Evolutionary conservation across 2,113 vertebrate genomes (phyloP).

Genomic region (Corythornis madagascariensis): DNA sequence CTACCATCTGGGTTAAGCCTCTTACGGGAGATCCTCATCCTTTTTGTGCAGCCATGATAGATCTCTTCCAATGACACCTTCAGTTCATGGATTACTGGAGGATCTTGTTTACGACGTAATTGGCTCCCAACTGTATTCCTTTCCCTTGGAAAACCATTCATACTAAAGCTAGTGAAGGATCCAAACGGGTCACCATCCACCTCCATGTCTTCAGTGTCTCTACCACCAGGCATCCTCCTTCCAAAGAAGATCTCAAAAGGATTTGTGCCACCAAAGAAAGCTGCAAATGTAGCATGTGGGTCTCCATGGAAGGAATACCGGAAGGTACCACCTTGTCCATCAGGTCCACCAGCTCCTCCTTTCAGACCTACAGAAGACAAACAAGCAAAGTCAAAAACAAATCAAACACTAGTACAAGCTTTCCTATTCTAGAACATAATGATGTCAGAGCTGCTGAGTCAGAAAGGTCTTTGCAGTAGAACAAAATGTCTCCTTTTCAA

Average conservation of each 20-base stretch:
- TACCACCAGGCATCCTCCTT: constrained; percentile 86
- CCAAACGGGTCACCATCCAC: constrained; percentile 93
- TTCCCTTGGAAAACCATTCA: constrained; percentile 95
- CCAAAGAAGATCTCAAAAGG: constrained; percentile 99
- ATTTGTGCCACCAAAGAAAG: constrained; percentile 96
- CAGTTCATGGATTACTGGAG: constrained; percentile 93
- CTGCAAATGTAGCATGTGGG: constrained; percentile 96
- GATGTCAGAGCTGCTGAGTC: background rate
- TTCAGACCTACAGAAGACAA: constrained; percentile 84
- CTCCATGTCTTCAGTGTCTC: constrained; percentile 95
- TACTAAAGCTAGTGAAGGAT: constrained; percentile 89
- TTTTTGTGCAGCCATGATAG: constrained; percentile 92
- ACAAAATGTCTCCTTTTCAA: background rate
- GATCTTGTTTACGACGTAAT: constrained; percentile 91
- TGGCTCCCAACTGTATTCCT: constrained; percentile 86
- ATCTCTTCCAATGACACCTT: constrained; percentile 95
- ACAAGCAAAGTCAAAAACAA: constrained; percentile 8
- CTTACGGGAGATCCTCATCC: constrained; percentile 97
- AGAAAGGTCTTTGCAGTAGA: background rate
- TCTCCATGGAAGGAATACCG: constrained; percentile 97
- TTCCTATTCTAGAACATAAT: background rate
- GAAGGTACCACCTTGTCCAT: constrained; percentile 91
- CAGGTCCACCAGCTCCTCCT: constrained; percentile 88
- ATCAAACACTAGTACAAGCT: background rate
- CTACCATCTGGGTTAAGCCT: constrained; percentile 93